phyloP scores from a whole-genome alignment of 1,140 invertebrate species.

The Lysiphlebus fabarum region DNA sequence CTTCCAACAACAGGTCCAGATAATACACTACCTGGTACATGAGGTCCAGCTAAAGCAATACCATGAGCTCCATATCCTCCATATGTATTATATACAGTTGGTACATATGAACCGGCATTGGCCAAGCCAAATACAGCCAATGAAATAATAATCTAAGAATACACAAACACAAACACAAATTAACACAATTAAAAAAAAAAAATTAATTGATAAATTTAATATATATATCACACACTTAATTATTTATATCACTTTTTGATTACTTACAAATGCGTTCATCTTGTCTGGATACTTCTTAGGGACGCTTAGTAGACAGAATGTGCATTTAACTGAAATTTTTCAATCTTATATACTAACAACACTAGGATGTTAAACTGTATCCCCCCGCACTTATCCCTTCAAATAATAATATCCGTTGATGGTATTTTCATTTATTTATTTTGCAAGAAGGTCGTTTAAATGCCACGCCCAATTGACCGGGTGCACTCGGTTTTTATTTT shows the following conservation, averaged over 20 bases:
- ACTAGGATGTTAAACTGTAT: conserved; percentile 47
- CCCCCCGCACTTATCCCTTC: conserved; percentile 52
- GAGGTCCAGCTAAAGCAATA: conserved; percentile 45
- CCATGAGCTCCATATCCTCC: conserved; percentile 41
- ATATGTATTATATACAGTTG: conserved; percentile 30
- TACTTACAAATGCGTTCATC: conserved; percentile 55
- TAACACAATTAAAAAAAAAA: conserved; percentile 5
- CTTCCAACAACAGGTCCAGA: conserved; percentile 46
- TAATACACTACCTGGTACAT: conserved; percentile 37
- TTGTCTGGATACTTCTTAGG: conserved; percentile 26
- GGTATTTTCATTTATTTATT: conserved; percentile 50
- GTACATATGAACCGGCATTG: conserved; percentile 36
- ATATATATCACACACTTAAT: neutral
- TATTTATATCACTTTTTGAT: conserved; percentile 21
- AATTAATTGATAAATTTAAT: neutral
- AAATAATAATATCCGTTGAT: conserved; percentile 50
- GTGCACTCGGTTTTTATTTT: conserved; percentile 19
- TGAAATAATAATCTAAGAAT: conserved; percentile 30
- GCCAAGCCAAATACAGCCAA: conserved; percentile 30
- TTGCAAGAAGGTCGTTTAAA: conserved; percentile 51
- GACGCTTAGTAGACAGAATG: conserved; percentile 46
- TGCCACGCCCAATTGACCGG: conserved; percentile 44
- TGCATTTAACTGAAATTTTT: conserved; percentile 34
- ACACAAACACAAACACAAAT: conserved; percentile 1
- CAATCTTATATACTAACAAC: conserved; percentile 49